Conservation (phyloP, 2,888 invertebrate genomes). For the Liopterus haemorrhoidalis region DNA sequence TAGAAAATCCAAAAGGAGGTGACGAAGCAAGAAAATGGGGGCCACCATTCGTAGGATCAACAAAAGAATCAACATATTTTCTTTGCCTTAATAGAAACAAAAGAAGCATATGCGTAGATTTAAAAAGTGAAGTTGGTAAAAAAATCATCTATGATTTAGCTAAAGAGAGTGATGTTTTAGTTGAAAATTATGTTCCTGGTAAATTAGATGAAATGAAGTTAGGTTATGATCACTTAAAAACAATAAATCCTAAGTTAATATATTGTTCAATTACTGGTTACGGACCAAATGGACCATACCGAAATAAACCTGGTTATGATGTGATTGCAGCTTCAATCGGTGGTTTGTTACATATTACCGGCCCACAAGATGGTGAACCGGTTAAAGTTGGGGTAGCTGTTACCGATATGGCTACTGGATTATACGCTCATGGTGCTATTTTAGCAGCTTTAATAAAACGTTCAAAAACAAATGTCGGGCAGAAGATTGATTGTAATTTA, state of each 20-base stretch:
- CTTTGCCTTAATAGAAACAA: conserved; percentile 89
- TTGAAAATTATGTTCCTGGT: conserved; percentile 94
- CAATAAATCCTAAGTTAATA: conserved; percentile 70
- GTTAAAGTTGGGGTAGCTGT: conserved; percentile 89
- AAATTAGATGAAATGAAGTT: conserved; percentile 70
- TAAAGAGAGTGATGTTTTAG: conserved; percentile 72
- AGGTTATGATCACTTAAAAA: conserved; percentile 69
- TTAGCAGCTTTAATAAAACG: conserved; percentile 82
- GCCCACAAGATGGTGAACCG: conserved; percentile 74
- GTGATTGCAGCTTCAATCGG: conserved; percentile 91
- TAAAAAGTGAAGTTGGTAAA: conserved; percentile 63
- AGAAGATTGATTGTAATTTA: conserved; percentile 91
- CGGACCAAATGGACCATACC: conserved; percentile 82
- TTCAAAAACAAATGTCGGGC: conserved; percentile 71
- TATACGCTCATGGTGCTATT: conserved; percentile 92
- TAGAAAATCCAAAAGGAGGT: conserved; percentile 75
- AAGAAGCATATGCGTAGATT: conserved; percentile 81
- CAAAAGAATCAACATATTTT: conserved; percentile 72
- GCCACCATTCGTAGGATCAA: conserved; percentile 71
- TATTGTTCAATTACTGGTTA: conserved; percentile 94
- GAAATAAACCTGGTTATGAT: conserved; percentile 87
- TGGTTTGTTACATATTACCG: conserved; percentile 85
- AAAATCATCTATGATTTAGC: conserved; percentile 66
- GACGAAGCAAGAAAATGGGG: conserved; percentile 93
- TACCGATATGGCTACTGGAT: conserved; percentile 87